Evolutionary conservation across 2,797 vertebrate species (phyloP).

Genomic region (Chaunax sp.): DNA sequence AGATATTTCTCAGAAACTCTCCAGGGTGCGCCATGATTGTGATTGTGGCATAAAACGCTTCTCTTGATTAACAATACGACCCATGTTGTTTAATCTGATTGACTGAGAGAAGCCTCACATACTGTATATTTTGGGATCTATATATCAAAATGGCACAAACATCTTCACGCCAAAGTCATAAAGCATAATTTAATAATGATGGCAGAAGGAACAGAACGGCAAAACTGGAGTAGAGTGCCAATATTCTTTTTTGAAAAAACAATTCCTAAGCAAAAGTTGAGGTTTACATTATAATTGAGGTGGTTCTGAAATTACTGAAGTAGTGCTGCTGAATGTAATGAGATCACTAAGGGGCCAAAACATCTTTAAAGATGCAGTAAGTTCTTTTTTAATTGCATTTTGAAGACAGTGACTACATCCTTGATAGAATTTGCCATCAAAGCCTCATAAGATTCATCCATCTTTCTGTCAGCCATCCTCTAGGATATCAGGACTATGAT

Average conservation of each 20-base stretch:
- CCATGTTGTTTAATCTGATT: neutral
- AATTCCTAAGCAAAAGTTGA: constrained; percentile 1
- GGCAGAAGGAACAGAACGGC: neutral
- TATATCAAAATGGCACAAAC: neutral
- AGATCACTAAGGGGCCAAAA: constrained; percentile 50
- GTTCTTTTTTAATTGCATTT: constrained; percentile 77
- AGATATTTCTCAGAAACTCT: constrained; percentile 3
- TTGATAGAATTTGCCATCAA: constrained; percentile 79
- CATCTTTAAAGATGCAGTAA: constrained; percentile 62
- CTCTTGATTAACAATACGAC: neutral
- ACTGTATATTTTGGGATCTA: neutral
- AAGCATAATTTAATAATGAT: neutral
- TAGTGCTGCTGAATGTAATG: constrained; percentile 24
- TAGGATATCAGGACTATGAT: constrained; percentile 68
- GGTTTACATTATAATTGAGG: constrained; percentile 6
- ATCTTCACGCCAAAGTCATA: neutral
- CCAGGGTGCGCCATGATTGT: neutral
- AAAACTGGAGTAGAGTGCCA: neutral
- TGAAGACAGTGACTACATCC: constrained; percentile 72
- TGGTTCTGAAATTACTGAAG: constrained; percentile 32
- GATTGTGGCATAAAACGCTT: neutral
- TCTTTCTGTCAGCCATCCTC: constrained; percentile 78
- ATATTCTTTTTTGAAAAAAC: neutral
- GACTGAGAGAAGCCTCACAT: neutral
- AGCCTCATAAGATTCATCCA: constrained; percentile 77